Conservation (phyloP, 2,888 invertebrate species). For the Scelioninae gen. 1 region DNA sequence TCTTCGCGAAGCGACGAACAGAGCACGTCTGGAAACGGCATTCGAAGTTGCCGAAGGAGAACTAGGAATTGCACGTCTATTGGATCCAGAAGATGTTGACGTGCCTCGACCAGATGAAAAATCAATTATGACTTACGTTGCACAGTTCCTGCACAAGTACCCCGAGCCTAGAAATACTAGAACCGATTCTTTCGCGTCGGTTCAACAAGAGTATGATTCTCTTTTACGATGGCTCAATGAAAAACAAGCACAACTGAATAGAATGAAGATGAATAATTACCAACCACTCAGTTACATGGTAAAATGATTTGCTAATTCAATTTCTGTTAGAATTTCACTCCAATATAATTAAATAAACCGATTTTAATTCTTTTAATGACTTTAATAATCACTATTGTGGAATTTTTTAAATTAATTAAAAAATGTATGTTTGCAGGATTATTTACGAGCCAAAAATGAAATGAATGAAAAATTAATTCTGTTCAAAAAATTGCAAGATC, state of each 20-base stretch:
- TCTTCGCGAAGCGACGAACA: slow-evolving; percentile 91
- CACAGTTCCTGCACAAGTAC: slow-evolving; percentile 98
- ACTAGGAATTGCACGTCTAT: slow-evolving; percentile 94
- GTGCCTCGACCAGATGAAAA: slow-evolving; percentile 98
- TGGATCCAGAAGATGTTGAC: slow-evolving; percentile 98
- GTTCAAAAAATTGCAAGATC: slow-evolving; percentile 91
- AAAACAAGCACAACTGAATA: slow-evolving; percentile 90
- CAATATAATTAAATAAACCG: neutral
- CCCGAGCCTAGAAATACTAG: slow-evolving; percentile 93
- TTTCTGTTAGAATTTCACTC: neutral
- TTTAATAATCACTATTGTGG: neutral
- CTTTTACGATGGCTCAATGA: slow-evolving; percentile 93
- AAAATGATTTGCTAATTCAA: slow-evolving; percentile 49
- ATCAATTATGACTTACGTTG: slow-evolving; percentile 99
- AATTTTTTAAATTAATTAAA: slow-evolving; percentile 21
- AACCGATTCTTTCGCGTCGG: slow-evolving; percentile 90
- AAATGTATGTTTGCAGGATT: slow-evolving; percentile 86
- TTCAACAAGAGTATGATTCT: slow-evolving; percentile 92
- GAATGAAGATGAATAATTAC: slow-evolving; percentile 90
- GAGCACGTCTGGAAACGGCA: slow-evolving; percentile 94
- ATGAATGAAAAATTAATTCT: slow-evolving; percentile 89
- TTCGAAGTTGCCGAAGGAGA: slow-evolving; percentile 96
- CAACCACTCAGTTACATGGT: slow-evolving; percentile 90
- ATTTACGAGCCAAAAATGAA: slow-evolving; percentile 91
- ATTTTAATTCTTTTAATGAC: neutral